These are phyloP conservation scores for Tenualosa thibaudeaui DNA, from an alignment of 2,797 vertebrate species.

Conservation along the genomic window DNA sequence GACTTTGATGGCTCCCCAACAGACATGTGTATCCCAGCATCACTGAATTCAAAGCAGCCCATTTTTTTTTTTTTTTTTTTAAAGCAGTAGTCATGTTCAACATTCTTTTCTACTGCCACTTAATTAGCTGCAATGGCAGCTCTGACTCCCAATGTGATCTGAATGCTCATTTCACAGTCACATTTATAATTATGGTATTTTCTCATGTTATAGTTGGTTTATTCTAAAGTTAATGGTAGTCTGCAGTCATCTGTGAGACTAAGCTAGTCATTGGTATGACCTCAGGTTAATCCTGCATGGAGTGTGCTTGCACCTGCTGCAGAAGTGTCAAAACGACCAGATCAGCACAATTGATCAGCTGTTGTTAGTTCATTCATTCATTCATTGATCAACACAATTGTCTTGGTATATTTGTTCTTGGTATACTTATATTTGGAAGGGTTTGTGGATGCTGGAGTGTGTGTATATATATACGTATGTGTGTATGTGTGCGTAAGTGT, in stretches of 20 bases:
- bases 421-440: no score
- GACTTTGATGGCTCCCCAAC: background rate
- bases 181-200: background rate
- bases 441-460: background rate
- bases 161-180: background rate
- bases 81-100: background rate
- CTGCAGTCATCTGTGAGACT: background rate
- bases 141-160: background rate
- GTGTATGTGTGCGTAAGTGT: background rate
- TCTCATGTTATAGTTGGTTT: background rate
- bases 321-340: background rate
- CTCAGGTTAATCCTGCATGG: no score
- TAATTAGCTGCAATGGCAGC: background rate
- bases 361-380: no score
- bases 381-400: no score
- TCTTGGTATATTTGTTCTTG: no score
- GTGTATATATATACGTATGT: background rate
- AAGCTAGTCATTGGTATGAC: background rate
- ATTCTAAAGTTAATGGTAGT: constrained; percentile 15
- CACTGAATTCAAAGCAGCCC: background rate
- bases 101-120: background rate
- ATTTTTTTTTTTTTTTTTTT: no score
- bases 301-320: background rate
- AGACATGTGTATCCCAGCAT: constrained; percentile 3
- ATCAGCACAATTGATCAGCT: no score